Conservation (phyloP, 2,888 invertebrate species). For the Teleiodes luculella region DNA sequence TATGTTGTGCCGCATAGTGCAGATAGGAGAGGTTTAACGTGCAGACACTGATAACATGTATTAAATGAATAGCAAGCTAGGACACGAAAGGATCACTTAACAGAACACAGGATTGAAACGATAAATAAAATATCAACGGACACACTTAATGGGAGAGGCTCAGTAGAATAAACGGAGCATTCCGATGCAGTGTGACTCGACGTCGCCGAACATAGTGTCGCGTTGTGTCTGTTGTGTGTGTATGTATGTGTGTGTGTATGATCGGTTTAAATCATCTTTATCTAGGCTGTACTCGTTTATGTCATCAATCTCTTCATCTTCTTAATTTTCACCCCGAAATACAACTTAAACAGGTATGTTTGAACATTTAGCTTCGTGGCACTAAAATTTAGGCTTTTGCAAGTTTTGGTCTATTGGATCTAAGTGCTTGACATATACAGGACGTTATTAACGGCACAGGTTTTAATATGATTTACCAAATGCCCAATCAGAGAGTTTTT, state of each 20-base stretch:
- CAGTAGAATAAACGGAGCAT: conserved; percentile 59
- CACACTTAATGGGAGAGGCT: conserved; percentile 63
- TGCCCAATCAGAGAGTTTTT: conserved; percentile 39
- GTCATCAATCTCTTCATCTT: conserved; percentile 23
- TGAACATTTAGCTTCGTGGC: conserved; percentile 11
- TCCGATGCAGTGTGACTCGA: conserved; percentile 63
- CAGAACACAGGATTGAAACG: conserved; percentile 52
- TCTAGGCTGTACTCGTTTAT: conserved; percentile 47
- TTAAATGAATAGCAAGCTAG: conserved; percentile 69
- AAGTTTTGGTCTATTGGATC: conserved; percentile 15
- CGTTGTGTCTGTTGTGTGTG: conserved; percentile 38
- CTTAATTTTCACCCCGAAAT: not conserved
- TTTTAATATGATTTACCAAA: conserved; percentile 18
- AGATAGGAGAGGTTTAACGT: conserved; percentile 71
- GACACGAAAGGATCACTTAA: conserved; percentile 62
- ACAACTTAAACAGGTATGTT: conserved; percentile 8
- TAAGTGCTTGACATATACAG: conserved; percentile 34
- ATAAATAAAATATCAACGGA: conserved; percentile 51
- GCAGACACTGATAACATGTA: conserved; percentile 64
- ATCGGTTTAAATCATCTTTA: conserved; percentile 32
- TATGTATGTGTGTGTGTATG: conserved; percentile 41
- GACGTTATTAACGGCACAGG: conserved; percentile 28
- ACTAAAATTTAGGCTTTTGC: conserved; percentile 16
- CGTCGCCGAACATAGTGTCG: conserved; percentile 48
- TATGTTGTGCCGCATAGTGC: conserved; percentile 68